Conservation (phyloP, 1,140 invertebrate genomes). For the Propsilocerus akamusi region DNA sequence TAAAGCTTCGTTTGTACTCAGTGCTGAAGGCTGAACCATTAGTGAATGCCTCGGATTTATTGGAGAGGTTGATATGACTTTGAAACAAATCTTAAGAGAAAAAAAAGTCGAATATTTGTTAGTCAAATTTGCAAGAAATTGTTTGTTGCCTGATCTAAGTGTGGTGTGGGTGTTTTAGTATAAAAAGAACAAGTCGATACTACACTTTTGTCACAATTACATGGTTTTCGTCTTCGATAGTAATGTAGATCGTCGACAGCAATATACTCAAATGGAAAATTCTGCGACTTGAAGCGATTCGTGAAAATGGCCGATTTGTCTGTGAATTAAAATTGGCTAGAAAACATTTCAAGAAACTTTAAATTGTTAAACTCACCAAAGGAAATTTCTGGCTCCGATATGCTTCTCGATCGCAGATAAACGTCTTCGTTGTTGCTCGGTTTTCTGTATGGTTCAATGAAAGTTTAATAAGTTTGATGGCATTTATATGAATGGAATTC, state of each 20-base stretch:
- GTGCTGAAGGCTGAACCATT: neutral
- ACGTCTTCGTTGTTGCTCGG: neutral
- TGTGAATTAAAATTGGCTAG: neutral
- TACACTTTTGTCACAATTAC: neutral
- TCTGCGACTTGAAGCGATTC: neutral
- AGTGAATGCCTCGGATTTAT: neutral
- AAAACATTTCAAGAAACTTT: neutral
- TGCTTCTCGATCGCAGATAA: neutral
- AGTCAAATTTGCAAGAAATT: too few species aligned
- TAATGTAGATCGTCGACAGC: neutral
- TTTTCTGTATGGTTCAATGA: neutral
- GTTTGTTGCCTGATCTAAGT: too few species aligned
- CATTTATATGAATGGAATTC: too few species aligned
- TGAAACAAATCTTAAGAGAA: neutral
- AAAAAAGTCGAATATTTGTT: neutral
- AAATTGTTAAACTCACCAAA: neutral
- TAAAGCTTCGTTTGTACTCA: neutral
- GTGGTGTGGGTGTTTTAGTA: neutral
- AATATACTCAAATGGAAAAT: neutral
- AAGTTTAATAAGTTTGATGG: too few species aligned
- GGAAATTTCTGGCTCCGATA: neutral
- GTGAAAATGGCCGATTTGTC: neutral
- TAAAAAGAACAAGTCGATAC: neutral
- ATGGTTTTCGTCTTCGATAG: conserved; percentile 1
- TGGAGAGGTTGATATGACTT: neutral